Conservation (phyloP, 2,113 vertebrate species). For the Antechinus flavipes region DNA sequence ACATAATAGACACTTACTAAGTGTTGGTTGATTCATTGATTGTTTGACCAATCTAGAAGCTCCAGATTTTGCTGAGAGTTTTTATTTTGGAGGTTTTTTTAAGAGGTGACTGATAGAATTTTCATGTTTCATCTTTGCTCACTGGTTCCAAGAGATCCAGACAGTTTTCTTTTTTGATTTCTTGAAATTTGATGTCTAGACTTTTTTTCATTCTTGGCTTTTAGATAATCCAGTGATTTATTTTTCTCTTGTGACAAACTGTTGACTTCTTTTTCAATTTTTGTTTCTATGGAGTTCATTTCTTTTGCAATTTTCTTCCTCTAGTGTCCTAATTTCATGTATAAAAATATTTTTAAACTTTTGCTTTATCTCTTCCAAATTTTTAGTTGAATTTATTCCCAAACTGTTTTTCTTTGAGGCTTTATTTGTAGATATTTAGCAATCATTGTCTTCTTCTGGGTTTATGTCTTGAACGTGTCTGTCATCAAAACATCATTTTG, state of each 20-base stretch:
- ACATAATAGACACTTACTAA: neutral
- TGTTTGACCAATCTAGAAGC: neutral
- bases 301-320: neutral
- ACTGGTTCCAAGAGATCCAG: neutral
- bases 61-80: neutral
- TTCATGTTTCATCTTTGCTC: neutral
- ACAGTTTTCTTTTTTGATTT: neutral
- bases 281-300: neutral
- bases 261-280: neutral
- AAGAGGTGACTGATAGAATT: neutral
- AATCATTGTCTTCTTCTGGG: neutral
- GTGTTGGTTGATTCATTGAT: neutral
- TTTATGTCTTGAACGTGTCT: neutral
- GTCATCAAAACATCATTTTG: neutral
- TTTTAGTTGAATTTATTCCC: neutral
- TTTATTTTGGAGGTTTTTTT: neutral
- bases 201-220: neutral
- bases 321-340: neutral
- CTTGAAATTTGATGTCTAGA: neutral
- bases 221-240: neutral
- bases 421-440: neutral
- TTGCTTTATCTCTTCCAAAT: neutral
- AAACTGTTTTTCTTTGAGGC: neutral
- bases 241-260: neutral
- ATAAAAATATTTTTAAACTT: neutral